Percentiles rank a stretch among this genome's conserved stretches.
phyloP scores from a whole-genome alignment of 1,140 invertebrate genomes.

The Anoplophora glabripennis region DNA sequence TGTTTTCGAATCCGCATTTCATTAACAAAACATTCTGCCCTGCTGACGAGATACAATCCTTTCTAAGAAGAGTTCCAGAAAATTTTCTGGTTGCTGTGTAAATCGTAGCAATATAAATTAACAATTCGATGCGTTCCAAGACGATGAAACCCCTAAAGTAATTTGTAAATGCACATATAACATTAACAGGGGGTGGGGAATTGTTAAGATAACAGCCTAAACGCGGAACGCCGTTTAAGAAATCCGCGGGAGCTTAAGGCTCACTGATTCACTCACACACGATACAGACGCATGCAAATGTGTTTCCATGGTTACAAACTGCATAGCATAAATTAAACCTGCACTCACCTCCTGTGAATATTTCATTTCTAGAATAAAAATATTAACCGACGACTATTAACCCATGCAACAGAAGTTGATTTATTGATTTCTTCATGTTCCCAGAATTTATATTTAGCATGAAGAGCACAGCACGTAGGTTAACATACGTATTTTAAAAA shows the following conservation, averaged over 20 bases:
- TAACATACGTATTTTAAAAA: too few relatives aligned
- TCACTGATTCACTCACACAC: constrained; percentile 12
- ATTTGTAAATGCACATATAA: constrained; percentile 27
- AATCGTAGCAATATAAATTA: background rate
- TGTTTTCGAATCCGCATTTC: constrained; percentile 28
- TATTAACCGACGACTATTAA: constrained; percentile 33
- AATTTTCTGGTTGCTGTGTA: constrained; percentile 5
- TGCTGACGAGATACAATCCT: constrained; percentile 22
- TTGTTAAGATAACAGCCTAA: constrained; percentile 7
- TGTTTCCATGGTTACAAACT: constrained; percentile 41
- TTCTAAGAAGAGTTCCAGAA: constrained; percentile 10
- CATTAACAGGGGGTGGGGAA: constrained; percentile 15
- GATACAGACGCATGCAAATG: constrained; percentile 36
- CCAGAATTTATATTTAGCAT: too few relatives aligned
- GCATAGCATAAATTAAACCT: constrained; percentile 42
- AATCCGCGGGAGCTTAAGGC: constrained; percentile 16
- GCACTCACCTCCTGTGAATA: constrained; percentile 36
- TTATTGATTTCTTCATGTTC: too few relatives aligned
- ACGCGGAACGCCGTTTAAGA: constrained; percentile 22
- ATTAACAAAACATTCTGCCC: constrained; percentile 27
- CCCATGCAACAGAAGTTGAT: constrained; percentile 7
- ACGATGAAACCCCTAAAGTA: constrained; percentile 23
- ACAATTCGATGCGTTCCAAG: constrained; percentile 5
- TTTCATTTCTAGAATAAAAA: constrained; percentile 39
- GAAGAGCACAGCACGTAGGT: too few relatives aligned